Base-by-base conservation (phyloP, 2,888 invertebrate genomes). In the Corythucha ciliata region DNA sequence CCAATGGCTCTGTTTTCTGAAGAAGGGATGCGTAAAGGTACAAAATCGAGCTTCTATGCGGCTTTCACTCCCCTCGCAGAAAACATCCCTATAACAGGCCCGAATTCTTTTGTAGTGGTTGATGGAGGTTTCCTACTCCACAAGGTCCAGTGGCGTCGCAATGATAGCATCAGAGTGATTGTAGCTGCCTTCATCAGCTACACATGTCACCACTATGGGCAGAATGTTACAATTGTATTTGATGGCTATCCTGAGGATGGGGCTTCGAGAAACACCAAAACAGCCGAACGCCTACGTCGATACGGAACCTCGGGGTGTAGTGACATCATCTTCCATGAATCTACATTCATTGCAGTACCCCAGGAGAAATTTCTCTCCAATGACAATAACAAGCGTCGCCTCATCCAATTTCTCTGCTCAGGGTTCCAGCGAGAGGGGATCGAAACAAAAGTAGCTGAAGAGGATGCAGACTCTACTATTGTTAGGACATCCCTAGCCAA, bases 181-280 rank as follows among this genome's bases (percentile, higher is more conserved):
- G n/a, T n/a, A n/a, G 45, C 56, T 14, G 55, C 56, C 34, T 64
- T 63, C 48, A 57, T 63, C 27, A 37, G 32, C 32, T 63, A 60
- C 52, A 45, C 63, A 14, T 51, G 42, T 40, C 55, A 56, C 22
- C 54, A 61, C 51, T 63, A 44, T 55, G 58, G 55, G 44, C 26
- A 41, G 16, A 55, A 54, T 16, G 42, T 51, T n/a, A 40, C 40
- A 40, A 40, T 21, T 24, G 40, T 40, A 24, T 40, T 40, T 25
- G 40, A 40, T 22, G 40, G 40, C 40, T 40, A 22, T 22, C 40
- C 20, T 18, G 40, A 40, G 25, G 24, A 40, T 14, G 40, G 24
- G 6, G 40, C 22, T 24, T 40, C 40, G 24, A 40, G 25, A 20
- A 40, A 25, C 40, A 40, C 40, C 22, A 40, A 40, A 25, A 24